Conservation (phyloP, 2,797 vertebrate genomes). For the Chloroceryle inda region DNA sequence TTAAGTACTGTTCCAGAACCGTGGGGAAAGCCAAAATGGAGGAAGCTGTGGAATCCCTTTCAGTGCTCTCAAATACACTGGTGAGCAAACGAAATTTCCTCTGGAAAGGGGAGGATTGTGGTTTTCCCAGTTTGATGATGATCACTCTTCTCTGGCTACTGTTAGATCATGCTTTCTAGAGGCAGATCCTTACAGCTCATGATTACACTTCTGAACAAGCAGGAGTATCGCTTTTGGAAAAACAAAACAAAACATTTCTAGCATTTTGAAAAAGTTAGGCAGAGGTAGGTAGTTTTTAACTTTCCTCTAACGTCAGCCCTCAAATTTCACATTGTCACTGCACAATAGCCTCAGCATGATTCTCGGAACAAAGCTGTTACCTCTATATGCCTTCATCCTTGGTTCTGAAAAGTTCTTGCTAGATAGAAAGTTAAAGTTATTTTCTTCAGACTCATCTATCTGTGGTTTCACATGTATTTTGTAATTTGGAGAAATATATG, state of each 20-base stretch:
- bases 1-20: slow-evolving; percentile 12
- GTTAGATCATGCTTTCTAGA: not conserved
- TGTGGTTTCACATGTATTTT: not conserved
- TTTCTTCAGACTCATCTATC: not conserved
- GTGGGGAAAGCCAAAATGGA: slow-evolving; percentile 39
- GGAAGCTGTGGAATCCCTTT: slow-evolving; percentile 27
- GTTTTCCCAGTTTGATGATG: slow-evolving; percentile 7
- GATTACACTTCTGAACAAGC: not conserved
- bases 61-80: not conserved
- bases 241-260: not conserved
- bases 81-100: not conserved
- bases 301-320: not conserved
- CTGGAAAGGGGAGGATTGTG: slow-evolving; percentile 21
- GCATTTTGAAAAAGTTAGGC: slow-evolving; percentile 1
- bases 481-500: not conserved
- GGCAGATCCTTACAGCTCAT: not conserved
- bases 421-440: not conserved
- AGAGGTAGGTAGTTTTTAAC: slow-evolving; percentile 40
- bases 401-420: not conserved
- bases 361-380: not conserved
- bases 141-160: not conserved
- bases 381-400: not conserved
- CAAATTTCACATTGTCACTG: not conserved
- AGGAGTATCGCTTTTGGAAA: not conserved
- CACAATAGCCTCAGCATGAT: not conserved